Base-by-base conservation (phyloP, 2,888 invertebrate genomes). In the Microctonus hyperodae region DNA sequence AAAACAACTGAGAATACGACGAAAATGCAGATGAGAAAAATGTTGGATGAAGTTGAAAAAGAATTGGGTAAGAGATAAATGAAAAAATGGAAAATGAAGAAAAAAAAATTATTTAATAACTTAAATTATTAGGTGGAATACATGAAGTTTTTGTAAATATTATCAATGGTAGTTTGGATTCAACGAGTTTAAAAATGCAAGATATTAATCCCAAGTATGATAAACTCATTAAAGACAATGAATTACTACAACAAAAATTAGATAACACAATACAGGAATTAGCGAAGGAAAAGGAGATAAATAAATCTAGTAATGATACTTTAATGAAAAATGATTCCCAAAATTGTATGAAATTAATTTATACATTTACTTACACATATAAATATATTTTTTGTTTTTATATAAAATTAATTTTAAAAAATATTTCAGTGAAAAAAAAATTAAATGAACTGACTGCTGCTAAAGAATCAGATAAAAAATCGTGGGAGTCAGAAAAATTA, bases 31-130 rank as follows among this genome's bases (percentile, higher is more conserved):
- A 85, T 95, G 76, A 93, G 91, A 76, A 93, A 90, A 77, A 93
- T 94, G 90, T 90, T 96, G 1, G 91, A 92, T 67, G 95, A 96
- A 72, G 86, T 96, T 74, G 96, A 96, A 84, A 92, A 89, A 78
- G 96, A 97, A 87, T 95, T 72, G 90, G 91, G 90, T 59, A 13
- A 63, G 40, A 16, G 31, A 22, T 50, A 31, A 55, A 63, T 55
- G 61, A 48, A 40, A 57, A 40, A 55, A 23, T 28, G 5, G 4
- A 55, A 59, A 37, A n/a, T 13, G 63, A 16, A 22, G 11, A 16
- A 16, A 9, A 16, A 1, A 35, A 23, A 11, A 25, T 25, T 7
- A 13, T 44, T 16, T 20, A 10, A 35, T 61, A 22, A 28, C 51
- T 69, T 48, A 10, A 10, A 44, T 61, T 60, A 72, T 16, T 62